Percentiles rank a stretch among this genome's conserved stretches.
phyloP scores from a whole-genome alignment of 1,140 invertebrate genomes.

The Lepidurus arcticus region DNA sequence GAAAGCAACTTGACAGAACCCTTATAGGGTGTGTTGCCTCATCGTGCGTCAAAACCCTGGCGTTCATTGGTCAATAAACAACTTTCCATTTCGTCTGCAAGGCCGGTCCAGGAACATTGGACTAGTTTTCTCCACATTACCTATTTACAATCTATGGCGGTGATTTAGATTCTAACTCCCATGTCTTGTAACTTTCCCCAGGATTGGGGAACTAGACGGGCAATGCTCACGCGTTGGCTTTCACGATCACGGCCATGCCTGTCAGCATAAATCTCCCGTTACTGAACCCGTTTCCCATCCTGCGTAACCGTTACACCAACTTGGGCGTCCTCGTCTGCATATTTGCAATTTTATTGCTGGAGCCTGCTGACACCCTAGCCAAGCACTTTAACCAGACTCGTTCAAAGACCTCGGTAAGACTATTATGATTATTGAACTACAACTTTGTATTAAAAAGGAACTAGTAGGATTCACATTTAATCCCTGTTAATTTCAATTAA shows the following conservation, averaged over 20 bases:
- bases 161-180: neutral
- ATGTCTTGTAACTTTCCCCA: neutral
- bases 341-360: neutral
- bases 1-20: neutral
- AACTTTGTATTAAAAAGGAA: neutral
- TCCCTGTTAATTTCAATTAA: no score
- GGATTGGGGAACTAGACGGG: neutral
- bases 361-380: neutral
- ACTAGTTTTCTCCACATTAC: neutral
- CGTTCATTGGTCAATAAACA: neutral
- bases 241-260: conserved; percentile 1
- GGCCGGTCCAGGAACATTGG: neutral
- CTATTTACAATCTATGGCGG: neutral
- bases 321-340: neutral
- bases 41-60: neutral
- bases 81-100: conserved; percentile 4
- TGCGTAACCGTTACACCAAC: neutral
- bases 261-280: conserved; percentile 15
- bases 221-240: neutral
- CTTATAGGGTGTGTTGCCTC: no score
- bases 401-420: conserved; percentile 13
- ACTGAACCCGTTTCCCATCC: neutral
- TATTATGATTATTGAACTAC: neutral
- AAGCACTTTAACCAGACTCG: neutral
- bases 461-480: neutral